A percentile compares a stretch with the other conserved stretches of the same genome.
Evolutionary conservation across 2,888 invertebrate genomes (phyloP).

Genomic region (Oxystoma pomonae): DNA sequence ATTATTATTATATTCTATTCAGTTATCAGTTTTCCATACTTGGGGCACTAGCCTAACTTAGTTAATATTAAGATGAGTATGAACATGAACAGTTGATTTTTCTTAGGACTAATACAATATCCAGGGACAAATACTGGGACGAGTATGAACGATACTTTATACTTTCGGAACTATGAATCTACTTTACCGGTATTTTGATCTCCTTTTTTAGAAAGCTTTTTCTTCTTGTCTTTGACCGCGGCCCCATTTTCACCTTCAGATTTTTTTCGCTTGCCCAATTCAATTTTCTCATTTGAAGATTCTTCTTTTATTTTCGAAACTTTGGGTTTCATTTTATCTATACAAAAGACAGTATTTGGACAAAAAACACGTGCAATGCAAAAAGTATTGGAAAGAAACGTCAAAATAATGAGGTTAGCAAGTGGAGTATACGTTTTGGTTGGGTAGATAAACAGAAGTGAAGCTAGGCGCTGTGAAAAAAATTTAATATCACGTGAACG

Average conservation of each 20-base stretch:
- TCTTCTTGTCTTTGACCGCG: neutral
- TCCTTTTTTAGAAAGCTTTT: neutral
- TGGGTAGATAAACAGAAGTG: too few species aligned
- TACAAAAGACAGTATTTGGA: neutral
- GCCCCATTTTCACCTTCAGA: neutral
- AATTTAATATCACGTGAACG: too few species aligned
- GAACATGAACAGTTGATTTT: too few species aligned
- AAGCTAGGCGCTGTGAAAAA: too few species aligned
- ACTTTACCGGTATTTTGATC: neutral
- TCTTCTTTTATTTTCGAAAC: neutral
- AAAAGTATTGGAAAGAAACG: too few species aligned
- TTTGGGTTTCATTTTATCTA: neutral
- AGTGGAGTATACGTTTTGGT: too few species aligned
- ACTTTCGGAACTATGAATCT: neutral
- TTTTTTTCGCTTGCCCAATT: neutral
- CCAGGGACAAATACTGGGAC: too few species aligned
- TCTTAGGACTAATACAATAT: too few species aligned
- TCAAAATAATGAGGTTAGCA: too few species aligned
- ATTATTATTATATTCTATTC: too few species aligned
- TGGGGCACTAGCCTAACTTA: neutral
- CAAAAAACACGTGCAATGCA: neutral
- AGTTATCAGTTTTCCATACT: neutral
- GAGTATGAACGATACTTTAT: too few species aligned
- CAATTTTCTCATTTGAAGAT: neutral
- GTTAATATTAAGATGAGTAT: too few species aligned